These are phyloP conservation scores for Drymonia ruficornis DNA, from an alignment of 2,888 invertebrate species.

Conservation along the genomic window DNA sequence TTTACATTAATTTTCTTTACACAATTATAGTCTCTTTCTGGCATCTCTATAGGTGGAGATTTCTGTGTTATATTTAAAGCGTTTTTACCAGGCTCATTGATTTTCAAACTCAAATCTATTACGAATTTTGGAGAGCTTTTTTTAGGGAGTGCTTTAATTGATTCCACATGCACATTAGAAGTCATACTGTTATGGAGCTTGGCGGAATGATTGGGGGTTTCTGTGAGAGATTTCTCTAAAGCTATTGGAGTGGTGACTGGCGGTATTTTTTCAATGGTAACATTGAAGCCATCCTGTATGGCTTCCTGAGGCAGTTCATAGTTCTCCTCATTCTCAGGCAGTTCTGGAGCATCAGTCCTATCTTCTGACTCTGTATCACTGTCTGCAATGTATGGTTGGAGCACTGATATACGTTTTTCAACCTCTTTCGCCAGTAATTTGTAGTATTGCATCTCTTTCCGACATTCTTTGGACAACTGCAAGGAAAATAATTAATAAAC, in stretches of 20 bases:
- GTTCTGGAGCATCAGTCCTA: constrained; percentile 62
- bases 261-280: constrained; percentile 35
- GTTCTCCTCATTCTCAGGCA: constrained; percentile 58
- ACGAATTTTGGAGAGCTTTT: constrained; percentile 52
- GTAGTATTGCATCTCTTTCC: constrained; percentile 87
- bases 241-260: constrained; percentile 11
- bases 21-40: constrained; percentile 67
- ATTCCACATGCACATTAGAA: constrained; percentile 39
- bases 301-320: constrained; percentile 45
- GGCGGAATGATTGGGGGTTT: constrained; percentile 18
- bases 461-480: constrained; percentile 87
- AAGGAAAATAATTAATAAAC: constrained; percentile 39
- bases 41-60: constrained; percentile 52
- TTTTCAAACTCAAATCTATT: constrained; percentile 63
- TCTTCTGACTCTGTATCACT: constrained; percentile 60
- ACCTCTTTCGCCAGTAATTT: constrained; percentile 87
- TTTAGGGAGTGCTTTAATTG: constrained; percentile 11
- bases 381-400: constrained; percentile 63
- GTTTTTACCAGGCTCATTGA: constrained; percentile 53
- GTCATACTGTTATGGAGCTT: constrained; percentile 35
- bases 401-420: constrained; percentile 83
- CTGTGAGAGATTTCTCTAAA: constrained; percentile 26
- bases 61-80: constrained; percentile 31
- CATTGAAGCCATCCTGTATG: constrained; percentile 31
- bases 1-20: constrained; percentile 28